Base-by-base conservation (phyloP, 2,113 vertebrate genomes). In the Muntiacus muntjak region DNA sequence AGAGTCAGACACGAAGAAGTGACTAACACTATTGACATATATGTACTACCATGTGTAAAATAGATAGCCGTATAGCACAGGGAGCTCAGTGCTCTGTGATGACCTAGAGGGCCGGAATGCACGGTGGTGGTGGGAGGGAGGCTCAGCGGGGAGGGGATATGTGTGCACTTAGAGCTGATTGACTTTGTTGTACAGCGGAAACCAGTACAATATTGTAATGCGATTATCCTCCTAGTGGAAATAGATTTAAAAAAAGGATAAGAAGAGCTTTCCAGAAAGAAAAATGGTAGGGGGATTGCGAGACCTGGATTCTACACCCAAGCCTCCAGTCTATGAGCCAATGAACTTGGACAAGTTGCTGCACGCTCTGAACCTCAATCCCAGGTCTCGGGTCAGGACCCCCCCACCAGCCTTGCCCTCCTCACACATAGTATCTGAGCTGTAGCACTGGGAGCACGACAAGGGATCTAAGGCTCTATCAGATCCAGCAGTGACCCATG, bases 1-100 rank as follows among this genome's bases (percentile, higher is more conserved):
- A 0, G n/a, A 74, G 67, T 40, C 67, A 13, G 19, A 3, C 67
- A 23, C 2, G 17, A 74, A 13, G 6, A 74, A 25, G 2, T 11
- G 10, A 40, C 36, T 3, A 13, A 36, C 21, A 6, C 67, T 74
- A n/a, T 14, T 15, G 36, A 26, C 71, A 43, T 3, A 76, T 43
- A 6, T 76, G 67, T 40, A 26, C 21, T 2, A 15, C 40, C 40
- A 15, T 7, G 23, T 43, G 40, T 43, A 1, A 43, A 26, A 43
- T 76, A 57, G 6, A 13, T 15, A 43, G 23, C 71, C 26, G 23
- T 1, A 15, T 43, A 14, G 40, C 23, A 26, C 40, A 4, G 36
- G 23, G 71, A 4, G 0, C 23, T 26, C 23, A 3, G 1, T 76
- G 40, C 71, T 76, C 71, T 76, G 23, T 76, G 71, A 26, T 76